Conservation (phyloP, 1,140 invertebrate species). For the Apis florea region DNA sequence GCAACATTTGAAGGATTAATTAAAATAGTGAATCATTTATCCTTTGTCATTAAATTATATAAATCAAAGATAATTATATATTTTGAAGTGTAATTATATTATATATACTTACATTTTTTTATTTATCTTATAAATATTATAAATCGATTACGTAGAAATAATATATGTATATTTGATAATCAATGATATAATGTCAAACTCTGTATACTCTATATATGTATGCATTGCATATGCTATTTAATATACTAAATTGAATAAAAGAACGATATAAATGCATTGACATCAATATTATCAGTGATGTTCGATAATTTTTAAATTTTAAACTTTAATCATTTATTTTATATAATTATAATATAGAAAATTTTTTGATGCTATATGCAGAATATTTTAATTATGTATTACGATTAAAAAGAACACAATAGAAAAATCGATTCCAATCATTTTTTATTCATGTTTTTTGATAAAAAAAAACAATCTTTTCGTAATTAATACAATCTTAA, state of each 20-base stretch:
- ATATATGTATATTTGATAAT: too few relatives aligned
- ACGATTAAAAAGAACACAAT: background rate
- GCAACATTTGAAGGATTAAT: background rate
- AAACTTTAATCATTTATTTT: slow-evolving; percentile 39
- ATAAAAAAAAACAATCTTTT: slow-evolving; percentile 53
- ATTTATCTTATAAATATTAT: background rate
- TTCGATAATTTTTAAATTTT: slow-evolving; percentile 31
- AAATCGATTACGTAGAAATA: slow-evolving; percentile 4
- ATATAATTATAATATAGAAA: slow-evolving; percentile 17
- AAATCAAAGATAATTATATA: background rate
- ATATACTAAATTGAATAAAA: background rate
- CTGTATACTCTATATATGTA: background rate
- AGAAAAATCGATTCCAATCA: background rate
- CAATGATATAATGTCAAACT: background rate
- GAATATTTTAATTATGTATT: background rate
- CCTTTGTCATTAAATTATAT: background rate
- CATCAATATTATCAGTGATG: background rate
- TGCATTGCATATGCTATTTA: background rate
- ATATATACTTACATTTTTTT: background rate
- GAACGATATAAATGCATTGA: background rate
- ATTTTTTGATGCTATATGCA: background rate
- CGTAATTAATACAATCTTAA: slow-evolving; percentile 8
- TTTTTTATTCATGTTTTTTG: slow-evolving; percentile 41
- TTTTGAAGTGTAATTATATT: background rate
- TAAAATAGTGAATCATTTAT: background rate